Base-by-base conservation (phyloP, 2,113 vertebrate species). In the Sylvia atricapilla region DNA sequence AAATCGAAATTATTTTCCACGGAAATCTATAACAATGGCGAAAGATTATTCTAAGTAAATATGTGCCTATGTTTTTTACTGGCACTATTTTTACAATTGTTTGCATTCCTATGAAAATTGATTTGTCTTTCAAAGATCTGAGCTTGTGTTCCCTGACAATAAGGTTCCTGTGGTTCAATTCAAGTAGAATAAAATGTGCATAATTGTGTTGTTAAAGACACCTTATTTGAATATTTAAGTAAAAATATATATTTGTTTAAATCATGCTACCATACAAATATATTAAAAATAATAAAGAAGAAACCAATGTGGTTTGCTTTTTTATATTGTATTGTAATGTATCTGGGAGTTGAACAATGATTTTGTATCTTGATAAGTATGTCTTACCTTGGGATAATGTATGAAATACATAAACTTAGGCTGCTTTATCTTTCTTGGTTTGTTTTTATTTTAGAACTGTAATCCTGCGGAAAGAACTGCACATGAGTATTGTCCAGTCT, bases 21-120 rank as follows among this genome's bases (percentile, higher is more conserved):
- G 98, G 99, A 99, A 99, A 99, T 99, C 98, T 98, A 98, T 46
- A 95, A 97, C 97, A 99, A 99, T 99, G 99, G 99, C 99, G 99
- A 99, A 99, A 99, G 98, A 98, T 97, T 98, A 80, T 97, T 95
- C 46, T 83, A 76, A 87, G 30, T 84, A 87, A 88, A 92, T 94
- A 87, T 66, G 96, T 95, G 93, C 84, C 94, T 75, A 0, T 79
- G n/a, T 84, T 79, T 80, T 78, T 96, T 97, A 62, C 33, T 63
- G 89, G 96, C 83, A 79, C 78, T 78, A 5, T 84, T 88, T 77
- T 58, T 90, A 60, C 68, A 87, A 49, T 19, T 84, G 58, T 95
- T 95, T 91, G 44, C 44, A 82, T 94, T 92, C 66, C 63, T 84
- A 5, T 47, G 39, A 84, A 74, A 95, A 52, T 30, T 64, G 62